Evolutionary conservation across 37 sponge, comb jelly and placozoan species (phyloP).

Genomic region (Amphimedon queenslandica): DNA sequence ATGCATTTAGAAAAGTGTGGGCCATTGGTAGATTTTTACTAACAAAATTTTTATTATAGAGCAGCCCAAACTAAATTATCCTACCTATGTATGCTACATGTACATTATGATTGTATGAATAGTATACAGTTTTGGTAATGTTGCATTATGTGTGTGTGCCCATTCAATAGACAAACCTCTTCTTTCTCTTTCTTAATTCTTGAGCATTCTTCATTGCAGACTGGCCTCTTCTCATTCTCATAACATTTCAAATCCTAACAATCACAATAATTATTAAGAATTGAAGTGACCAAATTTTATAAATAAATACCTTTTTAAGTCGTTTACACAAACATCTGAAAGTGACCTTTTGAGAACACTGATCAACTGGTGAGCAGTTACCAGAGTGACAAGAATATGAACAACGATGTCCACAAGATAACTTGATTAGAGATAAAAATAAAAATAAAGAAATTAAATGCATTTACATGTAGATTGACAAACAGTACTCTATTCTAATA

Average conservation of each 20-base stretch:
- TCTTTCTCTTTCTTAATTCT: conserved; percentile 9
- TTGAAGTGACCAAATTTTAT: background rate
- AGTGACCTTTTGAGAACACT: conserved; percentile 57
- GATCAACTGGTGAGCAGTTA: conserved; percentile 28
- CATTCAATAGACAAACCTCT: conserved; percentile 20
- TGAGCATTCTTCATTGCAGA: conserved; percentile 52
- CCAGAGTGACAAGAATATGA: conserved; percentile 61
- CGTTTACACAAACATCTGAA: conserved; percentile 70
- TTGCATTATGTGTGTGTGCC: background rate
- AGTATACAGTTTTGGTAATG: too few species aligned
- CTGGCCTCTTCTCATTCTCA: conserved; percentile 13
- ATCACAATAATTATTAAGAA: background rate
- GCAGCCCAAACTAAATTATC: too few species aligned
- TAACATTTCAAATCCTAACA: conserved; percentile 47
- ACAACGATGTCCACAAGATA: conserved; percentile 84
- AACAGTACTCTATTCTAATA: too few species aligned
- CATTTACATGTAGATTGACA: background rate
- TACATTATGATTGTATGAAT: too few species aligned
- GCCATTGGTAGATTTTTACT: too few species aligned
- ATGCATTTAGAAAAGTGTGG: too few species aligned
- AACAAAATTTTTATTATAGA: too few species aligned
- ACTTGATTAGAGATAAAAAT: conserved; percentile 12
- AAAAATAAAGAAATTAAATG: background rate
- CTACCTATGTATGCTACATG: too few species aligned
- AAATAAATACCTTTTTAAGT: conserved; percentile 61